Conservation (phyloP, 2,888 invertebrate genomes). For the Sicus ferrugineus region DNA sequence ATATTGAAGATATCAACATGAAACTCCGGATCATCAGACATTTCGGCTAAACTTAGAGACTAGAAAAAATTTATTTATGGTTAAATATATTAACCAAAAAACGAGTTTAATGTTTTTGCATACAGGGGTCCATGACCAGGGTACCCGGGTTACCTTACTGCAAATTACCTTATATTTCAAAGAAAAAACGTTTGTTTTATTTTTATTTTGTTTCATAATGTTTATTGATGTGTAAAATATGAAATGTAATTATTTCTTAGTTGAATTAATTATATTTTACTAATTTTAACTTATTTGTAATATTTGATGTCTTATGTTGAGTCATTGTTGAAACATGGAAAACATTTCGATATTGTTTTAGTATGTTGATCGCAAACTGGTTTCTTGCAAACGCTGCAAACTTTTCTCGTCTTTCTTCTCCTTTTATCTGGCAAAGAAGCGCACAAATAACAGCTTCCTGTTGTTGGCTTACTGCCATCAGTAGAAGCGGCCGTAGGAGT, state of each 20-base stretch:
- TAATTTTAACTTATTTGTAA: too few relatives aligned
- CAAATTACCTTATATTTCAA: constrained; percentile 26
- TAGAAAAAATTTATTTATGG: constrained; percentile 34
- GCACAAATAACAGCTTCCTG: not conserved
- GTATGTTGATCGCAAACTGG: constrained; percentile 22
- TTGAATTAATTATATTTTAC: constrained; percentile 33
- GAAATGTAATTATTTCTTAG: constrained; percentile 24
- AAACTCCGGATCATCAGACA: constrained; percentile 33
- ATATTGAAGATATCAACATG: constrained; percentile 34
- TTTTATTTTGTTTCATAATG: constrained; percentile 25
- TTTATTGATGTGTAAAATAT: constrained; percentile 29
- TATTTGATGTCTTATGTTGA: constrained; percentile 32
- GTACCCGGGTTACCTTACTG: too few relatives aligned
- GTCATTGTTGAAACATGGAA: constrained; percentile 30
- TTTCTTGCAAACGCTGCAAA: constrained; percentile 13
- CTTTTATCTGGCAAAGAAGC: constrained; percentile 23
- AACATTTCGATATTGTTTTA: constrained; percentile 25
- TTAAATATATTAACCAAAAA: constrained; percentile 26
- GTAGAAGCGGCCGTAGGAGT: not conserved
- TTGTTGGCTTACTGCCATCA: not conserved
- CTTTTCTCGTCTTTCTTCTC: constrained; percentile 25
- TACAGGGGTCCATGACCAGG: too few relatives aligned
- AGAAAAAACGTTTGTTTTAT: constrained; percentile 31
- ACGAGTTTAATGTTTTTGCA: too few relatives aligned
- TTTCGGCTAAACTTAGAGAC: constrained; percentile 34